Base-by-base conservation (phyloP, 2,797 vertebrate species). In the Choloepus didactylus region DNA sequence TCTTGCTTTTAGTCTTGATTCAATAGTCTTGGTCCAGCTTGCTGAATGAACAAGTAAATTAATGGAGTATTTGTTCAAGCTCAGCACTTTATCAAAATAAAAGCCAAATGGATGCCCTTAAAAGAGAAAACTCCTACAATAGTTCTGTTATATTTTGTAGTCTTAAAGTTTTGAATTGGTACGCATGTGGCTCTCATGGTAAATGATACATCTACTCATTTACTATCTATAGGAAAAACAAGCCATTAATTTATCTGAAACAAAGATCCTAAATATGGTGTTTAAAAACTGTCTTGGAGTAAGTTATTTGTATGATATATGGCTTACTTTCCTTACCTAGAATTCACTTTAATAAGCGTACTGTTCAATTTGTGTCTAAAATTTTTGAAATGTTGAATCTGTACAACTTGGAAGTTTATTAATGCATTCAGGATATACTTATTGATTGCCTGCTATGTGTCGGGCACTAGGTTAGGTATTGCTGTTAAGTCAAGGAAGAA, bases 81-180 rank as follows among this genome's bases (percentile, higher is more conserved):
- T 80, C 21, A 73, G 44, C 3, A 54, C 25, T 79, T 87, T 9
- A 73, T 81, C 72, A 92, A 83, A 87, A 86, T 31, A 41, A 80
- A 44, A 81, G n/a, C 7, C 19, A 88, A 70, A 38, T 64, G 51
- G 27, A 79, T 79, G 46, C 62, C 66, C 15, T n/a, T 72, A 6
- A 23, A 56, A 92, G 46, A 90, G 21, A 44, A 59, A 80, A 49
- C 46, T 9, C 1, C 35, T 60, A 19, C 5, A 70, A 77, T 44
- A 80, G 10, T 69, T 83, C 23, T 79, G 10, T 70, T 95, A 41
- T 91, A 64, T 93, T 88, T 70, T 81, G 54, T 91, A 94, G 54
- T 59, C 9, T 80, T 80, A 83, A 31, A 29, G 44, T n/a, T 87
- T 88, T 89, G 69, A 67, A 67, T 64, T 84, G 46, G n/a, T 79